Evolutionary conservation across 2,888 invertebrate species (phyloP), one percentile per base, ranked within the genome.

Genomic region (Oxyteleia sp.): DNA sequence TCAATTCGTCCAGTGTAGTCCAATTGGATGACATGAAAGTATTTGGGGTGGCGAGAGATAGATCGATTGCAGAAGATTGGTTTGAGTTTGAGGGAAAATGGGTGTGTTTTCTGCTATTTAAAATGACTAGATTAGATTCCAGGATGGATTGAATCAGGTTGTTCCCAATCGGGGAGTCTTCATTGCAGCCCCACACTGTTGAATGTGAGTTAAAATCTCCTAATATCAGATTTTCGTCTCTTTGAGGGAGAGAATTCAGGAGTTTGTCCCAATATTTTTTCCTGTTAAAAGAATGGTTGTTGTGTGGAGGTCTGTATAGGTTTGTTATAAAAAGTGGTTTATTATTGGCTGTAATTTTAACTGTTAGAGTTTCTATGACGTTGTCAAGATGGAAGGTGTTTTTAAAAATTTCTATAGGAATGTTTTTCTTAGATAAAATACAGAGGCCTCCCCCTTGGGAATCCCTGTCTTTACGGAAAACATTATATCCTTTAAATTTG

Each of bases 131-230:
- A 5, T 26, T 5, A 4, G 26, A 26, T 15, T 13, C 7, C 15
- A 15, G 10, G 5, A n/a, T 35, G 5, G 10, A 7, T 10, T 45
- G 2, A 45, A 15, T 45, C 15, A 16, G 15, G 45, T 53, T 29
- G 13, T 18, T 49, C 1, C 15, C 49, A 2, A 16, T 15, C 2
- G 3, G 26, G n/a, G 4, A 13, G 29, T 53, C n/a, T 18, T 53
- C 15, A 53, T 2, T 3, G 5, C 45, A 63, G 0, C 61, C 61
- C 61, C 43, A 63, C 11, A 13, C 4, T n/a, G 26, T 16, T 4
- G 59, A 41, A 23, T 63, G 63, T 8, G 63, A 1, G 15, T 69
- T 69, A 11, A 64, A 75, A 13, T 75, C 75, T 4, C 75, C 75
- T 1, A 38, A 8, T 0, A 72, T n/a, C 18, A 55, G 10, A 8